These are phyloP conservation scores for Monochamus saltuarius DNA, from an alignment of 1,140 invertebrate species.

Conservation along the genomic window DNA sequence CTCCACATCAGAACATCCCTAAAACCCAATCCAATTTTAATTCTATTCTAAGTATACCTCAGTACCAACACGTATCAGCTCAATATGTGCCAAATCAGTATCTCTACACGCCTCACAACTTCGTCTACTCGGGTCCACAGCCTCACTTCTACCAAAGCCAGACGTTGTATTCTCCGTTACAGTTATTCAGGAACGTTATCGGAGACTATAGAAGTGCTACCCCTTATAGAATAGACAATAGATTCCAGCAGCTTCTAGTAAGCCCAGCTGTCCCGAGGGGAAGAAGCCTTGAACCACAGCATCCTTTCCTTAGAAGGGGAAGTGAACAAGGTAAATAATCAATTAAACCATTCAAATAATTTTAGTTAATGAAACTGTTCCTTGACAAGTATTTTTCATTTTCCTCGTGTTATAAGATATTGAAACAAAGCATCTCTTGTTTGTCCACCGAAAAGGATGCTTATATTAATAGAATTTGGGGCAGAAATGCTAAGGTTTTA, in stretches of 20 bases:
- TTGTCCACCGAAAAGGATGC: too few relatives aligned
- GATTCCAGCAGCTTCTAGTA: conserved; percentile 41
- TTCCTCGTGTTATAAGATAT: too few relatives aligned
- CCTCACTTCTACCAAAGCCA: background rate
- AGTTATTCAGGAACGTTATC: conserved; percentile 28
- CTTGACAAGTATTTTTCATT: too few relatives aligned
- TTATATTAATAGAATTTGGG: too few relatives aligned
- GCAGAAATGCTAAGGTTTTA: too few relatives aligned
- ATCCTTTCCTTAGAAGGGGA: conserved; percentile 7
- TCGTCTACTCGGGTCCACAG: too few relatives aligned
- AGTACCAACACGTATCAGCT: background rate
- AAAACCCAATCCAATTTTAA: conserved; percentile 1
- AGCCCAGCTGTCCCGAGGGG: conserved; percentile 24
- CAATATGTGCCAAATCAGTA: background rate
- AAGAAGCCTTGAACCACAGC: conserved; percentile 19
- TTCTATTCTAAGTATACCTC: background rate
- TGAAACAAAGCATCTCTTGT: too few relatives aligned
- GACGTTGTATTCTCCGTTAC: conserved; percentile 22
- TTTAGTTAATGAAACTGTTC: too few relatives aligned
- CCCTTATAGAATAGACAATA: conserved; percentile 43
- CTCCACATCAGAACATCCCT: background rate
- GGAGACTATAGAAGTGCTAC: conserved; percentile 18
- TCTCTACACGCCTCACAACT: too few relatives aligned
- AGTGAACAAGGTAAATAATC: conserved; percentile 15
- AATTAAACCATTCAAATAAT: too few relatives aligned